phyloP scores from a whole-genome alignment of 2,113 vertebrate genomes.

The Potamarius usumacintae region DNA sequence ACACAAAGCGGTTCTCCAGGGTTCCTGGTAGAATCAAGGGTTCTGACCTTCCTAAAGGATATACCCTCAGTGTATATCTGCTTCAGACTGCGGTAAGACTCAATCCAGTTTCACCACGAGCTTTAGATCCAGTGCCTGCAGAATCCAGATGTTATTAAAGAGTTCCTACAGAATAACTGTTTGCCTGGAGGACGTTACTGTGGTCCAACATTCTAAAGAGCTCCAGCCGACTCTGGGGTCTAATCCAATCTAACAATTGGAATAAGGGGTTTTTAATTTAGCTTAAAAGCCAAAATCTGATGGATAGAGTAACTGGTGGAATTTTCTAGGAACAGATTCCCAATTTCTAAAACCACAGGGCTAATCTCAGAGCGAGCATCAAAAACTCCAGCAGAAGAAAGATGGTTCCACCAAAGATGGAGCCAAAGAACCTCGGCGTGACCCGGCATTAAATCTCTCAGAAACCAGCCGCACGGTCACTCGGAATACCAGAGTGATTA shows the following conservation, averaged over 20 bases:
- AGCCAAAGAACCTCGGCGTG: background rate
- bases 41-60: background rate
- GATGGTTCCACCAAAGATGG: background rate
- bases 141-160: conserved; percentile 12
- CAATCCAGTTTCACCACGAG: too few relatives aligned
- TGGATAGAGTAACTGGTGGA: conserved; percentile 18
- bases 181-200: background rate
- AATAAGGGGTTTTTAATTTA: conserved; percentile 12
- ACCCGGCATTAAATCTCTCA: conserved; percentile 22
- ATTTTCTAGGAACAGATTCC: background rate
- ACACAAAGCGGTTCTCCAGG: background rate
- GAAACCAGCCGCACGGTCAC: background rate
- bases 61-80: background rate
- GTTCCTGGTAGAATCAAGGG: background rate
- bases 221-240: background rate
- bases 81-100: background rate
- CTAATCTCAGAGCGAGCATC: background rate
- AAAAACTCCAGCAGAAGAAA: background rate
- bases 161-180: background rate
- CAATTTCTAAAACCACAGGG: background rate
- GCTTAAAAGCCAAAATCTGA: conserved; percentile 27
- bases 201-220: background rate
- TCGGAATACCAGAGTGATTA: background rate
- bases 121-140: background rate
- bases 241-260: conserved; percentile 5